Conservation (phyloP, 2,797 vertebrate genomes). For the Cossypha niveicapilla region DNA sequence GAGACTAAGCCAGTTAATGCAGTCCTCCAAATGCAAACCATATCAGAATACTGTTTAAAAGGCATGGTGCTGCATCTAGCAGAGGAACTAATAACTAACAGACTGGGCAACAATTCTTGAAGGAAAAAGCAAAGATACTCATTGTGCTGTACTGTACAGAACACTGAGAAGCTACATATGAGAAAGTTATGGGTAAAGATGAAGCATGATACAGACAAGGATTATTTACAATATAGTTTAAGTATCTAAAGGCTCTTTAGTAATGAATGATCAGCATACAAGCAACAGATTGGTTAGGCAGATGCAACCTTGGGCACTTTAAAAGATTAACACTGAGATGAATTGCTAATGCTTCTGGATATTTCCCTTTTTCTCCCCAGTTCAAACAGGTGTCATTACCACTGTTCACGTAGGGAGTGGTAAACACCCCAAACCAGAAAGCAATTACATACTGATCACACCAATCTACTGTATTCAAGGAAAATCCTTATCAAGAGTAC, state of each 20-base stretch:
- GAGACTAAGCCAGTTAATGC: slow-evolving; percentile 51
- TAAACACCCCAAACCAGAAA: neutral
- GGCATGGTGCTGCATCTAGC: neutral
- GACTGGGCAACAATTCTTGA: neutral
- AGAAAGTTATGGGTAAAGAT: neutral
- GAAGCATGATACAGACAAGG: neutral
- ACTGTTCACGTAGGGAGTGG: neutral
- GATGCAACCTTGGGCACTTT: neutral
- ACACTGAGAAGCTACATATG: neutral
- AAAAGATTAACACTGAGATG: neutral
- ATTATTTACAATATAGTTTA: neutral
- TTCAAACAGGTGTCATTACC: neutral
- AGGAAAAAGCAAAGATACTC: neutral
- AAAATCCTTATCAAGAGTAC: neutral
- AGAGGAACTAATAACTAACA: neutral
- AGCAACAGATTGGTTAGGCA: neutral
- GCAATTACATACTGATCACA: neutral
- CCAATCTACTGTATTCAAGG: neutral
- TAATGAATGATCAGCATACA: neutral
- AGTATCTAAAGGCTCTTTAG: neutral
- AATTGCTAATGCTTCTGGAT: neutral
- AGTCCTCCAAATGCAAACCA: slow-evolving; percentile 15
- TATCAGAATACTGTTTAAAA: neutral
- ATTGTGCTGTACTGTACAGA: neutral
- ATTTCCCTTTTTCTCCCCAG: neutral